Evolutionary conservation across 1,140 invertebrate species (phyloP), one percentile per base, ranked within the genome.

Genomic region (Drosophila repletoides): DNA sequence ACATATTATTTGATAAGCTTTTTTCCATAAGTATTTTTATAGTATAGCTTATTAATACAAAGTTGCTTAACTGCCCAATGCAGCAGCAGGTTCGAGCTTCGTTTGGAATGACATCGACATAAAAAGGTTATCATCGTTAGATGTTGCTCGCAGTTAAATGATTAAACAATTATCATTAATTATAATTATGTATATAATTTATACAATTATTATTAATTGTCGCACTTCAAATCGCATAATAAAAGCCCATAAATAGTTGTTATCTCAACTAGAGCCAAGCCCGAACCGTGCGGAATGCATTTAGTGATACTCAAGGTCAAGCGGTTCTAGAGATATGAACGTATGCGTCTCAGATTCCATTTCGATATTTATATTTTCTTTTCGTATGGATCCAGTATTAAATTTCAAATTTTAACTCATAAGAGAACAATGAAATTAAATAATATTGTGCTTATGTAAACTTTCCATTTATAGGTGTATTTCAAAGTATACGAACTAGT

Each of bases 181-280:
- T 69, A 60, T 36, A n/a, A n/a, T n/a, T n/a, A n/a, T n/a, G n/a
- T n/a, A n/a, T n/a, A n/a, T n/a, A n/a, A n/a, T n/a, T n/a, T n/a
- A n/a, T n/a, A n/a, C 26, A 22, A 55, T 43, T 43, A 22, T 56
- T 64, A 64, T 64, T 69, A 69, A 69, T 69, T 69, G 66, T 36
- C 33, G 36, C 51, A 43, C 28, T 51, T 69, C 15, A 38, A 48
- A 64, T 51, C 51, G 17, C 40, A 48, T 34, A 45, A 33, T 33
- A 22, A 36, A 45, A 12, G 14, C 10, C 10, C 22, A 21, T 12
- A 61, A 46, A 53, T 52, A 26, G 12, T 26, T 48, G 22, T 21
- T 58, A 61, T 67, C 61, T 67, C 64, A 45, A 34, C 33, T n/a
- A 15, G 10, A 19, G 2, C 14, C 21, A 10, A 9, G n/a, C 1